Evolutionary conservation across 2,888 invertebrate species (phyloP).

Genomic region (Cantharis flavilabris): DNA sequence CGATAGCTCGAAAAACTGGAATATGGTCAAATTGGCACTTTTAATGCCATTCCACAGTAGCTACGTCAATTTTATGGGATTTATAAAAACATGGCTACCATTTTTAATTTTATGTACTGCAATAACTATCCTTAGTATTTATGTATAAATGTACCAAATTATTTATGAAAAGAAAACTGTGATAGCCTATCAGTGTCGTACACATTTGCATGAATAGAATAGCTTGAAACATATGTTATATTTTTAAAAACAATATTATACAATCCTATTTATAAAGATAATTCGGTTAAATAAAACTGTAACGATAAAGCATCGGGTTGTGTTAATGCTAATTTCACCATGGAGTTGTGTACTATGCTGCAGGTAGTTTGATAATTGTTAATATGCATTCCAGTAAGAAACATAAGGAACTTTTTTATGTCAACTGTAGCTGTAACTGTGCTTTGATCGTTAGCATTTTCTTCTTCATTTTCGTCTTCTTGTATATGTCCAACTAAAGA

Average conservation of each 20-base stretch:
- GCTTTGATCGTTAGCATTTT: conserved; percentile 34
- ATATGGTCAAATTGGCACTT: conserved; percentile 87
- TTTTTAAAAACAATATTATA: neutral
- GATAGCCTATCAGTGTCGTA: neutral
- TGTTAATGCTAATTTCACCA: conserved; percentile 75
- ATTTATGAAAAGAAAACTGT: neutral
- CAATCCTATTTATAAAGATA: conserved; percentile 47
- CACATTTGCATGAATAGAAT: neutral
- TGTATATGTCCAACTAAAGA: conserved; percentile 18
- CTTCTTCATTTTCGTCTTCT: conserved; percentile 9
- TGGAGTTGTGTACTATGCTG: conserved; percentile 73
- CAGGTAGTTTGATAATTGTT: conserved; percentile 71
- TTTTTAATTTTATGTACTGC: conserved; percentile 56
- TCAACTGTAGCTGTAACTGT: conserved; percentile 69
- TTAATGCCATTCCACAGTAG: conserved; percentile 77
- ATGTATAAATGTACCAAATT: conserved; percentile 8
- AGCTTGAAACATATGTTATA: neutral
- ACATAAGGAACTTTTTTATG: conserved; percentile 78
- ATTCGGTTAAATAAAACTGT: conserved; percentile 80
- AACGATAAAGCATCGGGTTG: conserved; percentile 75
- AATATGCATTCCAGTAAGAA: conserved; percentile 78
- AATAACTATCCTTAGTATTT: neutral
- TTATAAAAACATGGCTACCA: conserved; percentile 85
- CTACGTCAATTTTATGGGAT: conserved; percentile 74
- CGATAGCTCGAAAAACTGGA: conserved; percentile 77